Base-by-base conservation (phyloP, 2,113 vertebrate genomes). In the Syngnathus floridae region DNA sequence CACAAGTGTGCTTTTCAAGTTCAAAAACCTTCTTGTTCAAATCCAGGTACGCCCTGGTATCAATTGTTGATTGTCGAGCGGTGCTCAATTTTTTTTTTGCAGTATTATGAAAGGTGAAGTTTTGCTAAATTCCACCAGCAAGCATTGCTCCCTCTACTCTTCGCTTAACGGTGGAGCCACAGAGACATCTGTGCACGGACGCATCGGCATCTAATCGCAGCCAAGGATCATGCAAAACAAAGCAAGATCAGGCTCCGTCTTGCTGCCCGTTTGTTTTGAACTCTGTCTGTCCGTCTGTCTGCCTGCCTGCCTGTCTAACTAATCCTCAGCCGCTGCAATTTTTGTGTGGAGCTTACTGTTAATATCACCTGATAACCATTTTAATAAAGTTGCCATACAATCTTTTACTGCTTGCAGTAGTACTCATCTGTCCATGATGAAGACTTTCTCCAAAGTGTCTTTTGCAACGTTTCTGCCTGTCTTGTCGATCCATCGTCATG, bases 181-280 rank as follows among this genome's bases (percentile, higher is more conserved):
- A 48, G 60, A 70, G 65, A 85, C 65, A 77, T 56, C 37, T 56
- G 40, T 72, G 70, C 62, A 72, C 77, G 59, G 73, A 73, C 74
- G 67, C 64, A 67, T 75, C 65, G 37, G 49, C 48, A 17, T 45
- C 21, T 19, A 64, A 65, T 74, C 65, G 59, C 67, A 67, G 58
- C 65, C 72, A 70, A 40, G 58, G 4, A 41, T 61, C 58, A 61
- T 64, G 57, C 55, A 74, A 75, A 77, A 67, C 9, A 55, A 65
- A 74, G 62, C 14, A 68, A 75, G 67, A 70, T 71, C 26, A 70
- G 64, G 35, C 71, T 12, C 51, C 62, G 40, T 59, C 51, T 57
- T 72, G 61, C 73, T 38, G 36, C 14, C 45, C 64, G 48, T 66
- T 70, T 69, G 48, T 73, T 72, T 70, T 64, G 12, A 61, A 38